Base-by-base conservation (phyloP, 2,888 invertebrate species). In the Carterocephalus palaemon region DNA sequence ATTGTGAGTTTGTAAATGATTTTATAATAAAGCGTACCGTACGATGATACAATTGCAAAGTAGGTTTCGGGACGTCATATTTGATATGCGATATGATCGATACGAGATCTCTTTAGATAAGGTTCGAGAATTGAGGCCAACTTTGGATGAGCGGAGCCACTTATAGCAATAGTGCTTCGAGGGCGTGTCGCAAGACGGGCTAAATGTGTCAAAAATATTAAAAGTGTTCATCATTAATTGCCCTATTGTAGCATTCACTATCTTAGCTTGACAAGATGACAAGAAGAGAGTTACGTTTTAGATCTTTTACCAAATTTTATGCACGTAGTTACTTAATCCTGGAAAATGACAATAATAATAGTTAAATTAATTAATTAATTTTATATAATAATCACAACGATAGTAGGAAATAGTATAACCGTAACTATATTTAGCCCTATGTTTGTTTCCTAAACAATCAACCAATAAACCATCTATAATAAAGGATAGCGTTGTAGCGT, bases 31-130 rank as follows among this genome's bases (percentile, higher is more conserved):
- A 33, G 19, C 34, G 15, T 20, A 43, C 46, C 34, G 15, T 20
- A 43, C 46, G 42, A 47, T 46, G 54, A 53, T 59, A 52, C 51
- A 60, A 56, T 60, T 61, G 43, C 56, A 43, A 64, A 57, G 56
- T 60, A 54, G 62, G 56, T 59, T 59, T 64, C 56, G 51, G 61
- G 62, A 58, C 52, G 57, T 64, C 62, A 56, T 60, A 56, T 70
- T 67, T 70, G 71, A 76, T 75, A 56, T 45, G 52, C 51, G 62
- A 59, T 60, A 57, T 57, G 59, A 57, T 61, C 68, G 70, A 74
- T 77, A 64, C 51, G 56, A 69, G 71, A 74, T 75, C 66, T 73
- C 62, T 75, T 69, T 57, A 70, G 76, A 78, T 79, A 75, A 59
- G 57, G 62, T 49, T 53, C 54, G 56, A 62, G 55, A 62, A 80